A percentile compares a stretch with the other conserved stretches of the same genome.
Evolutionary conservation across 1,140 invertebrate species (phyloP).

Genomic region (Zaprionus vittiger): DNA sequence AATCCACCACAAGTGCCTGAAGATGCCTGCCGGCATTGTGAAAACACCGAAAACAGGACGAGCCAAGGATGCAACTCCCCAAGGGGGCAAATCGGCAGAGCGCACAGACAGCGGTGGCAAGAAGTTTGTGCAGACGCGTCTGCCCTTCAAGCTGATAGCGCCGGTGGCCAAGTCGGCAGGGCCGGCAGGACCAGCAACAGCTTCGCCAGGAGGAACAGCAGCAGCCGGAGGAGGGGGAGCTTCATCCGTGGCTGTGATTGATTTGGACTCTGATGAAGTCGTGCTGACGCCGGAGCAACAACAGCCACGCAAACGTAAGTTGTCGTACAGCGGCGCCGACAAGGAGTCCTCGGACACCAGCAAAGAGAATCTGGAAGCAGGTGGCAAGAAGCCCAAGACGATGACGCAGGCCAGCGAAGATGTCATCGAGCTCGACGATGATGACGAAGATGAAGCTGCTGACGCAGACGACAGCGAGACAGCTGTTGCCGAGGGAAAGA

Average conservation of each 20-base stretch:
- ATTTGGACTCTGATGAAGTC: constrained; percentile 23
- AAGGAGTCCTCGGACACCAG: constrained; percentile 51
- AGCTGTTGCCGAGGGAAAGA: neutral
- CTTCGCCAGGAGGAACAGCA: neutral
- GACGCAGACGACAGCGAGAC: neutral
- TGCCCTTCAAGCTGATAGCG: constrained; percentile 80
- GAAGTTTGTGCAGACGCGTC: constrained; percentile 83
- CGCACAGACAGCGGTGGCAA: constrained; percentile 67
- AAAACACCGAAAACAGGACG: constrained; percentile 52
- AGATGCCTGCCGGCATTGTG: constrained; percentile 63
- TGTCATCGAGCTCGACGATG: constrained; percentile 56
- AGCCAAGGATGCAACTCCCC: constrained; percentile 36
- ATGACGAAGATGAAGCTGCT: constrained; percentile 18
- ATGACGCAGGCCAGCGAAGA: constrained; percentile 26
- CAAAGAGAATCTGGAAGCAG: constrained; percentile 62
- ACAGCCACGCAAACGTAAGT: constrained; percentile 68
- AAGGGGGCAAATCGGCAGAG: constrained; percentile 42
- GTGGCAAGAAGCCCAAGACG: constrained; percentile 55
- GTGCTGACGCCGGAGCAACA: constrained; percentile 16
- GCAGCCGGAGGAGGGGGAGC: neutral
- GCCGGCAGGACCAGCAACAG: neutral
- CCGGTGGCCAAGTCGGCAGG: constrained; percentile 30
- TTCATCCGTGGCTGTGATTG: neutral
- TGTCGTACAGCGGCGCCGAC: constrained; percentile 56
- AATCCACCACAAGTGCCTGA: constrained; percentile 25